Base-by-base conservation (phyloP, 2,888 invertebrate species). In the Scotopteryx bipunctaria region DNA sequence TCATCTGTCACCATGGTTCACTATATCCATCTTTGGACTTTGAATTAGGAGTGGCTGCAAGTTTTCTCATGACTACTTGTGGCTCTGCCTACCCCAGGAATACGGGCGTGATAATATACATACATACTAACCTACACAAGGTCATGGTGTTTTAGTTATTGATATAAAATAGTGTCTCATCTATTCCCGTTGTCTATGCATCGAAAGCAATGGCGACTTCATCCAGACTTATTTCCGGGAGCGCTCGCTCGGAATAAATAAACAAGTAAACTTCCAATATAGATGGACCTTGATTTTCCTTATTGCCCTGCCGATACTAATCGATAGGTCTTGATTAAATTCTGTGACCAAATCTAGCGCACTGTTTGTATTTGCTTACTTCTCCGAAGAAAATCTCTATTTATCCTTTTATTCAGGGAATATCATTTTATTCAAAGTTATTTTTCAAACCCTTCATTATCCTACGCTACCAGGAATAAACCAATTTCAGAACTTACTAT, bases 221-320 rank as follows among this genome's bases (percentile, higher is more conserved):
- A 76, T 73, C 73, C 71, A 78, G 80, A 79, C 81, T 80, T 81
- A 84, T 84, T 79, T 81, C 83, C 77, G 77, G 72, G 69, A 73
- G 67, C 77, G 75, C 73, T 79, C 82, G 78, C 73, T 77, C 73
- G 78, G 81, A 84, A 84, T 85, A 83, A 84, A 84, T 82, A 85
- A 86, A 83, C 81, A 83, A 75, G 63, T 66, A 58, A 9, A 66
- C 65, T 68, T 67, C 66, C 73, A 76, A 77, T 79, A 76, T 67
- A 69, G 67, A 55, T 63, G 61, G 60, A 64, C 64, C 72, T 68
- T 76, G 79, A 80, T 80, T 82, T 83, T 83, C 82, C 83, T 81
- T 76, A 81, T 78, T 76, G 76, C 69, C 66, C 63, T 51, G 46
- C 62, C 47, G 60, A 57, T 61, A 63, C 68, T 80, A 82, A 82